These are phyloP conservation scores for Holothuria leucospilota DNA, from an alignment of 53 echinoderm and acorn worm genomes.

Conservation along the genomic window DNA sequence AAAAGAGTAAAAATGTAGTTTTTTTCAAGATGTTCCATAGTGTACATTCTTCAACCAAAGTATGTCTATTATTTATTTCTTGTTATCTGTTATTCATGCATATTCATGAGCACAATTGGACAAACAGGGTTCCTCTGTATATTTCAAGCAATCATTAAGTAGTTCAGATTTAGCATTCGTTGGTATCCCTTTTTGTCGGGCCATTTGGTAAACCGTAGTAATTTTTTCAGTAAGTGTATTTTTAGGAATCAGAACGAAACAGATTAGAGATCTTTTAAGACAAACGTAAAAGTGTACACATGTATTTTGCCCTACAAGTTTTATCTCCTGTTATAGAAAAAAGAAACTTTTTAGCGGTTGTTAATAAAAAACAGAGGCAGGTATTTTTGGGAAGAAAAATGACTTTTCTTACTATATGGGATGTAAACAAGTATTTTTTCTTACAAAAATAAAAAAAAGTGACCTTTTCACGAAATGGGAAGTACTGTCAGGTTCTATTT, in stretches of 20 bases:
- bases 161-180: background rate
- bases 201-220: background rate
- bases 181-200: background rate
- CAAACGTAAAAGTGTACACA: too few species aligned
- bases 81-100: background rate
- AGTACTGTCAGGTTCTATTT: too few species aligned
- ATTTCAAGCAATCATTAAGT: background rate
- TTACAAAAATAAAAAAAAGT: too few species aligned
- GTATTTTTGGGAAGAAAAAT: too few species aligned
- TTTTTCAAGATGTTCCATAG: conserved; percentile 22
- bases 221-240: background rate
- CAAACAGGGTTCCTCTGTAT: conserved; percentile 6
- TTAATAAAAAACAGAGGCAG: too few species aligned
- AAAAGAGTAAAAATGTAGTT: background rate
- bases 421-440: too few species aligned
- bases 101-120: conserved; percentile 4
- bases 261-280: too few species aligned
- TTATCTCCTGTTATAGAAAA: too few species aligned
- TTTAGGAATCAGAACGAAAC: background rate
- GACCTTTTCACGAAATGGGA: too few species aligned
- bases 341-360: too few species aligned
- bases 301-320: too few species aligned
- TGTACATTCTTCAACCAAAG: conserved; percentile 28
- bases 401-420: too few species aligned
- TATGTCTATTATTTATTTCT: conserved; percentile 35